Percentiles rank a stretch among this genome's conserved stretches.
phyloP scores from a whole-genome alignment of 2,797 vertebrate genomes.

The Intellagama lesueurii region DNA sequence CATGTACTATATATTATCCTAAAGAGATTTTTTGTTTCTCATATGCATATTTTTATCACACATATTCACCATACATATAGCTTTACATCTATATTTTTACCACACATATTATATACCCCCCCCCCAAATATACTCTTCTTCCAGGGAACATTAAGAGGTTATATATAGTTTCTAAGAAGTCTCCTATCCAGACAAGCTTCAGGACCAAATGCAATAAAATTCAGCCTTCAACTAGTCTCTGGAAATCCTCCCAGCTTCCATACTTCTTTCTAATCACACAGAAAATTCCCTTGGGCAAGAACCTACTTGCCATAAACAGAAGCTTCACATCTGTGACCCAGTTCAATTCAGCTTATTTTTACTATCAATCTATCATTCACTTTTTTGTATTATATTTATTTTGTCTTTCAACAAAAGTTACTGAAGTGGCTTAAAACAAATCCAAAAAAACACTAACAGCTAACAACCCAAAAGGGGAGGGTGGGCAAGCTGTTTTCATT shows the following conservation, averaged over 20 bases:
- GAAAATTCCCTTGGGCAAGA: constrained; percentile 15
- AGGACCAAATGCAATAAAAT: not conserved
- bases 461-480: too few relatives aligned
- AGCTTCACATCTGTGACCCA: not conserved
- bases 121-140: not conserved
- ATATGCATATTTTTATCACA: too few relatives aligned
- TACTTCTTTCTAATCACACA: not conserved
- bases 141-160: not conserved
- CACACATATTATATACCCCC: too few relatives aligned
- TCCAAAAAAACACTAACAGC: not conserved
- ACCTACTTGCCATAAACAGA: not conserved
- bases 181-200: not conserved
- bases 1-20: too few relatives aligned
- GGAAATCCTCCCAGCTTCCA: not conserved
- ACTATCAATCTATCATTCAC: not conserved
- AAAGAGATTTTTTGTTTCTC: too few relatives aligned
- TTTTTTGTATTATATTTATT: not conserved
- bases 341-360: too few relatives aligned
- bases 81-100: too few relatives aligned
- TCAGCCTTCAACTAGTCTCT: not conserved
- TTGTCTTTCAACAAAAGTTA: not conserved
- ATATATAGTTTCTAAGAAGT: not conserved
- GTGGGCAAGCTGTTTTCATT: not conserved
- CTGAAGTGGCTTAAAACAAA: not conserved
- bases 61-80: too few relatives aligned